Evolutionary conservation across 2,797 vertebrate species (phyloP).

Genomic region (Nannoperca australis): DNA sequence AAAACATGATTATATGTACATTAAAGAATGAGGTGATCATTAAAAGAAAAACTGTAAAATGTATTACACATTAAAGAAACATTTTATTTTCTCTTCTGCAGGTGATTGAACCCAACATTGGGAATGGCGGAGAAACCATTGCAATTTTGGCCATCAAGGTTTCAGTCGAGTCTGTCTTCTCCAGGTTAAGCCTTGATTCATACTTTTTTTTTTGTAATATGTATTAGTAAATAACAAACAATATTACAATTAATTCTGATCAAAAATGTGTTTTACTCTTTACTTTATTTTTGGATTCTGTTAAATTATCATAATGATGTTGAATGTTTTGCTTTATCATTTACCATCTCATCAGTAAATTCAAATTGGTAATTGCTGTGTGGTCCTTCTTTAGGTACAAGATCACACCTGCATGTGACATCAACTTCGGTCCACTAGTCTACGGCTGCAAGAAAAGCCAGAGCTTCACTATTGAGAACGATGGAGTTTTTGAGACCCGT

Average conservation of each 20-base stretch:
- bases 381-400: conserved; percentile 82
- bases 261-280: neutral
- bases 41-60: neutral
- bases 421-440: conserved; percentile 89
- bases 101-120: conserved; percentile 88
- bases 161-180: conserved; percentile 85
- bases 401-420: conserved; percentile 84
- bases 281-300: neutral
- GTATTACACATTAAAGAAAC: neutral
- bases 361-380: neutral
- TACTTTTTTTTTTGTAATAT: neutral
- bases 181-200: conserved; percentile 71
- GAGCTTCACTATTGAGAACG: conserved; percentile 89
- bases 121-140: conserved; percentile 82
- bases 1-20: neutral
- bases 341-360: neutral
- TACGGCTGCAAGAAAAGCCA: conserved; percentile 81
- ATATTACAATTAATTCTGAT: neutral
- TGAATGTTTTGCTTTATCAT: neutral
- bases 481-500: conserved; percentile 82
- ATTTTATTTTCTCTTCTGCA: conserved; percentile 54
- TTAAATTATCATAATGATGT: neutral
- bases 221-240: neutral
- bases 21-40: neutral
- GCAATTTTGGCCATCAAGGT: conserved; percentile 85